Evolutionary conservation across 2,888 invertebrate genomes (phyloP), one percentile per base, ranked within the genome.

Genomic region (Drosophila tripunctata): DNA sequence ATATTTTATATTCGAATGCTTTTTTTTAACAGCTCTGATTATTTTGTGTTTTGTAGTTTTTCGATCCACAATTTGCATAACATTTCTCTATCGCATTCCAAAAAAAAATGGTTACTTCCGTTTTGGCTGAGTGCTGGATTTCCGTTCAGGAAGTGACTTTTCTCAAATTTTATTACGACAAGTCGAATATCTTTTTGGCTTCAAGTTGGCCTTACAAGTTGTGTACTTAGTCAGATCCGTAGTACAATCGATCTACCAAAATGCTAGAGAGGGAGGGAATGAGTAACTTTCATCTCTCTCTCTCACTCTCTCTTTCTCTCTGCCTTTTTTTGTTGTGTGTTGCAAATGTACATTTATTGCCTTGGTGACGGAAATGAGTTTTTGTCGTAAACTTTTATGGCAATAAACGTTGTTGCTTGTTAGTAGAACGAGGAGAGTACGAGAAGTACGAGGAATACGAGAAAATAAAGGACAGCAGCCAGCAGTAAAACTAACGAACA

Each of bases 331-430:
- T 65, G n/a, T n/a, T n/a, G n/a, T n/a, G 35, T 55, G 43, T 40
- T 72, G 58, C 57, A 67, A 58, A 60, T 60, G 50, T 68, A 67
- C 81, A 78, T 82, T 82, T 86, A 82, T 86, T 74, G 85, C 85
- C 68, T 64, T 66, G 70, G 80, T 77, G 83, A 83, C 86, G 82
- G 82, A 82, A 82, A 82, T 82, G 86, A 83, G 82, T 83, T 86
- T 86, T 86, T 83, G 86, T 82, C 86, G 86, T 82, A 86, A 82
- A 82, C 80, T 82, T 82, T 86, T 82, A 82, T 82, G 86, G 82
- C 86, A 83, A 86, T 82, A 82, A 86, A 78, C 75, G 82, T 57
- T 48, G 75, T n/a, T n/a, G n/a, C 75, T 72, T 75, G 75, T 75
- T 75, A 68, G 67, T n/a, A n/a, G n/a, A n/a, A n/a, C 64, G 43